phyloP scores from a whole-genome alignment of 2,797 vertebrate genomes.

The Platalea minor region DNA sequence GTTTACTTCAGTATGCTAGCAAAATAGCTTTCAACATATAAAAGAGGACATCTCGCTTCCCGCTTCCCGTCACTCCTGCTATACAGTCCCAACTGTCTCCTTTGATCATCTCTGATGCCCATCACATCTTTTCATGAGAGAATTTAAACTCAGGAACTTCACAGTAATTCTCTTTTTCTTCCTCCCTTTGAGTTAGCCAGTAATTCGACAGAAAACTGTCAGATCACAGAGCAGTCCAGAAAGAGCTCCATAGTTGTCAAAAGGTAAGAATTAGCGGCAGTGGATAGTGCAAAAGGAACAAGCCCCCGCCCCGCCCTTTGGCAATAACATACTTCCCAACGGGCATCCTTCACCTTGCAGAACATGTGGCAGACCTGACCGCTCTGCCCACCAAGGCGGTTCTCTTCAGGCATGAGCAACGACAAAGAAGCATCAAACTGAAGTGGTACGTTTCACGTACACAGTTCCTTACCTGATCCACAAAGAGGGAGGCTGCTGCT shows the following conservation, averaged over 20 bases:
- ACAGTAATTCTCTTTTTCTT: not conserved
- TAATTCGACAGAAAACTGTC: not conserved
- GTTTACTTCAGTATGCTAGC: not conserved
- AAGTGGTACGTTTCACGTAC: rapidly evolving
- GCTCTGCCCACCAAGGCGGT: not conserved
- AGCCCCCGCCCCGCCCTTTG: not conserved
- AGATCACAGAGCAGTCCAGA: not conserved
- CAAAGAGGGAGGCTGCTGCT: not conserved
- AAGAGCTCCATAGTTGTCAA: not conserved
- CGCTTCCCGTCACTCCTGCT: not conserved
- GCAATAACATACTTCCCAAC: not conserved
- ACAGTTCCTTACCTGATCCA: not conserved
- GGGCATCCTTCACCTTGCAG: not conserved
- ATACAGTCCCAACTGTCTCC: not conserved
- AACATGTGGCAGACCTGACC: rapidly evolving
- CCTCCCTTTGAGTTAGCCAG: not conserved
- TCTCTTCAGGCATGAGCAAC: not conserved
- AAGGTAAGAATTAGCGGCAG: not conserved
- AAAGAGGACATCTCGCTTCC: not conserved
- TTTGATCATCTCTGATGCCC: not conserved
- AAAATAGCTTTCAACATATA: not conserved
- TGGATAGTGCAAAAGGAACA: not conserved
- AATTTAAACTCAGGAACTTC: not conserved
- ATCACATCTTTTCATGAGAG: not conserved
- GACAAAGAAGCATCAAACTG: not conserved